Conservation (phyloP, 2,797 vertebrate genomes). For the Eleutherodactylus coqui region DNA sequence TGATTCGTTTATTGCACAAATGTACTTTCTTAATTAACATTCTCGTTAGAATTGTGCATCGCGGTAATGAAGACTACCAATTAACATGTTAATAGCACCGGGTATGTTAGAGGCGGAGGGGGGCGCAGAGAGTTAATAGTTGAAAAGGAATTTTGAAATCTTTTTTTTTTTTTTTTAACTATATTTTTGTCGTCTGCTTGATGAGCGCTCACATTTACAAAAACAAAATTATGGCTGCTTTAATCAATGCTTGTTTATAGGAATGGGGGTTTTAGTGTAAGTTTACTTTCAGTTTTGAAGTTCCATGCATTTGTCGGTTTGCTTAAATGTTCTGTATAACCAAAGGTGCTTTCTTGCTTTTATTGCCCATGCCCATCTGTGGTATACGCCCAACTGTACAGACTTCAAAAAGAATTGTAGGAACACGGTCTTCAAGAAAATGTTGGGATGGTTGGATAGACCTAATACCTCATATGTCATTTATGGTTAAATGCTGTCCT, state of each 20-base stretch:
- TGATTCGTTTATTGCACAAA: constrained; percentile 56
- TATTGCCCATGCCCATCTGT: too few relatives aligned
- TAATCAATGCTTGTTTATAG: neutral
- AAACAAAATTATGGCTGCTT: neutral
- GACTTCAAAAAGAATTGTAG: too few relatives aligned
- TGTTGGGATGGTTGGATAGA: too few relatives aligned
- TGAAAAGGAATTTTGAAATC: neutral
- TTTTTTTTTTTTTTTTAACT: neutral
- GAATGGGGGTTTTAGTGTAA: neutral
- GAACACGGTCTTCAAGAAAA: too few relatives aligned
- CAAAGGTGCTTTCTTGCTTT: too few relatives aligned
- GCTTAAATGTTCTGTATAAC: too few relatives aligned
- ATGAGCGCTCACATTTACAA: neutral
- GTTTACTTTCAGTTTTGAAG: neutral
- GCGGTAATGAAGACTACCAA: constrained; percentile 34
- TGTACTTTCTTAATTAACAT: constrained; percentile 44
- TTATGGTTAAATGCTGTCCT: neutral
- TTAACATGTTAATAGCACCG: constrained; percentile 33
- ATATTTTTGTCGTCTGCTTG: neutral
- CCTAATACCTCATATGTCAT: too few relatives aligned
- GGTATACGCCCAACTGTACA: neutral
- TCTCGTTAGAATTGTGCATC: neutral
- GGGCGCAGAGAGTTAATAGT: constrained; percentile 18
- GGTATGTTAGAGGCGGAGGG: neutral
- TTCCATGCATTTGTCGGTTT: too few relatives aligned